phyloP scores from a whole-genome alignment of 2,113 vertebrate genomes.

The Urocitellus parryii region DNA sequence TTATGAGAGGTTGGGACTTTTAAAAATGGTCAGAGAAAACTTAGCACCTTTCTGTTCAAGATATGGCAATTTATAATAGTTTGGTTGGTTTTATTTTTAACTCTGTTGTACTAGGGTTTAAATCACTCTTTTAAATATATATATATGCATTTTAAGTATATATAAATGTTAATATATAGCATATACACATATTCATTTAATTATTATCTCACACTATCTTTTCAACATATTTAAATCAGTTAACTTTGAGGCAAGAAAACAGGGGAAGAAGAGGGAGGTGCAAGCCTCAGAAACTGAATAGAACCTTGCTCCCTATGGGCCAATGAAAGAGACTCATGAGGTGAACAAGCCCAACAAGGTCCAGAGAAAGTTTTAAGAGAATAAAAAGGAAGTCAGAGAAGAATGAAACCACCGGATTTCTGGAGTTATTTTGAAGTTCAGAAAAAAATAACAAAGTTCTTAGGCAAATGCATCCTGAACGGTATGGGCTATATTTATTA shows the following conservation, averaged over 20 bases:
- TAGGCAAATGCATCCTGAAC: background rate
- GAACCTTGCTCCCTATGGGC: background rate
- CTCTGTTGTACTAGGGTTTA: background rate
- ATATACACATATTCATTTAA: no score
- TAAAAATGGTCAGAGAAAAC: background rate
- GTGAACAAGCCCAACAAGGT: background rate
- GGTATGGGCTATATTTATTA: background rate
- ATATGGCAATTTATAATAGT: background rate
- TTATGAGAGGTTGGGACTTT: background rate
- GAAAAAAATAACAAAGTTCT: background rate
- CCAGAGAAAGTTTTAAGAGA: background rate
- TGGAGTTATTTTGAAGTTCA: background rate
- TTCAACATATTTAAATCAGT: background rate
- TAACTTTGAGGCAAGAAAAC: background rate
- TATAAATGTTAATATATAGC: no score
- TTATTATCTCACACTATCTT: background rate
- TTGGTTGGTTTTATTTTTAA: background rate
- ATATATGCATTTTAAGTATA: no score
- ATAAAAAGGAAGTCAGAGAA: background rate
- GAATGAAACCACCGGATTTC: background rate
- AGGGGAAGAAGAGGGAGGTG: background rate
- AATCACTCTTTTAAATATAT: background rate
- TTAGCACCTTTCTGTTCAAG: background rate
- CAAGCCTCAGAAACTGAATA: background rate
- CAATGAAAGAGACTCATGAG: rapidly evolving